Percentiles rank a stretch among this genome's conserved stretches.
phyloP scores from a whole-genome alignment of 2,113 vertebrate genomes.

The Elachura formosa region DNA sequence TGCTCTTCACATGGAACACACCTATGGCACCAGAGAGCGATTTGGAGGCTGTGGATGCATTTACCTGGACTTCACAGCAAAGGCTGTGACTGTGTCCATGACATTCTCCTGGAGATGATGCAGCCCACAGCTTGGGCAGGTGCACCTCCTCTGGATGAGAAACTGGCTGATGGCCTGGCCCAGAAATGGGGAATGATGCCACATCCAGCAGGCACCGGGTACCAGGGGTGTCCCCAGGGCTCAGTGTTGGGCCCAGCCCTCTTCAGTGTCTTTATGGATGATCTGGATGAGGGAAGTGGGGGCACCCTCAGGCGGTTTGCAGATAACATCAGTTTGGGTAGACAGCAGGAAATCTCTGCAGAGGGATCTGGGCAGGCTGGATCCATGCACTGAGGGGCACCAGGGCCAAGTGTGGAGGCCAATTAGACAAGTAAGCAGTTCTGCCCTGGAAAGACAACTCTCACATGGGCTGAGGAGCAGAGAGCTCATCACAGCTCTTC shows the following conservation, averaged over 20 bases:
- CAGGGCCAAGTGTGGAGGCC: not conserved
- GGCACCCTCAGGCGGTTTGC: accelerated
- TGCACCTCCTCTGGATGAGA: too few species aligned
- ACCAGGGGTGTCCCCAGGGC: too few species aligned
- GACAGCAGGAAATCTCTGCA: not conserved
- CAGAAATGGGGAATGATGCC: not conserved
- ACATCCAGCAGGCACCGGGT: not conserved
- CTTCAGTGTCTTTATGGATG: accelerated
- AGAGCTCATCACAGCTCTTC: too few species aligned
- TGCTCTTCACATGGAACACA: not conserved
- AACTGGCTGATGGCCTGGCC: accelerated
- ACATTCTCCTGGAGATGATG: not conserved
- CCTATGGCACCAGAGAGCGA: accelerated
- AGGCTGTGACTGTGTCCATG: too few species aligned
- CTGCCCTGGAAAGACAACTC: too few species aligned
- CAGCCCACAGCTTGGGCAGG: not conserved
- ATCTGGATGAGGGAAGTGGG: accelerated
- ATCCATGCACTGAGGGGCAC: not conserved
- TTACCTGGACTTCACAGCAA: not conserved
- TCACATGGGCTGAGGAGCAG: too few species aligned
- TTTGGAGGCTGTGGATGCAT: not conserved
- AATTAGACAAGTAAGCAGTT: too few species aligned
- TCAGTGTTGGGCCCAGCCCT: not conserved
- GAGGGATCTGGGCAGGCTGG: not conserved
- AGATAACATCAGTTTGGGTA: not conserved